Evolutionary conservation across 2,113 vertebrate genomes (phyloP), one percentile per base, ranked within the genome.

Genomic region (Hyla sarda): DNA sequence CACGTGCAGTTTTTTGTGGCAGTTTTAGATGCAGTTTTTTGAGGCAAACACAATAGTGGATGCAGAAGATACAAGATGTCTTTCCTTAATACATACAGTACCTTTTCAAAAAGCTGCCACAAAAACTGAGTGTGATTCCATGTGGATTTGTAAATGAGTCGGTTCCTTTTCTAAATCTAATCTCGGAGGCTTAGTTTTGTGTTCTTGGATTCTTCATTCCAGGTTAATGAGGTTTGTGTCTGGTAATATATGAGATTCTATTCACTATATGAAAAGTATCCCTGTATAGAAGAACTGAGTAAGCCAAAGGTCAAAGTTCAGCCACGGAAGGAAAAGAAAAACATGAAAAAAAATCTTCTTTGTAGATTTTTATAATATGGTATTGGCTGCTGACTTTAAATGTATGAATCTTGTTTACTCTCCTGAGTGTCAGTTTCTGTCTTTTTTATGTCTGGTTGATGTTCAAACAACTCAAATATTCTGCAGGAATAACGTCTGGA

Each of bases 391-490:
- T 45, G 54, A 62, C 77, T 80, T 41, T 58, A 45, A 60, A 60
- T 41, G 77, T 41, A 62, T 80, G 56, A 80, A 80, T 80, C 77
- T 80, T 16, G 54, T 60, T 48, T 62, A 14, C 28, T 85, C 74
- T 65, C 83, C 60, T 1, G 74, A 28, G 37, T 76, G 71, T 75
- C 37, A 48, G 54, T 41, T 19, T 76, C 32, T 62, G 52, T 76
- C 72, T 74, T 45, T 82, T 69, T 82, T 37, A 69, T 72, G 82
- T 72, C 30, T 54, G 65, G 32, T 80, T 80, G 77, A 80, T 80
- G 77, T 80, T 58, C 77, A 80, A 80, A 80, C 54, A 80, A 80
- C 54, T 80, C 21, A 62, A 41, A 79, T 60, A 80, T 45, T 80
- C 77, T 62, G 54, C 77, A 80, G 56, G 77, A 62, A 80, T 5